Percentiles rank a stretch among this genome's conserved stretches.
Conservation (phyloP, 1,140 invertebrate genomes). For the Aphaenogaster floridana region DNA sequence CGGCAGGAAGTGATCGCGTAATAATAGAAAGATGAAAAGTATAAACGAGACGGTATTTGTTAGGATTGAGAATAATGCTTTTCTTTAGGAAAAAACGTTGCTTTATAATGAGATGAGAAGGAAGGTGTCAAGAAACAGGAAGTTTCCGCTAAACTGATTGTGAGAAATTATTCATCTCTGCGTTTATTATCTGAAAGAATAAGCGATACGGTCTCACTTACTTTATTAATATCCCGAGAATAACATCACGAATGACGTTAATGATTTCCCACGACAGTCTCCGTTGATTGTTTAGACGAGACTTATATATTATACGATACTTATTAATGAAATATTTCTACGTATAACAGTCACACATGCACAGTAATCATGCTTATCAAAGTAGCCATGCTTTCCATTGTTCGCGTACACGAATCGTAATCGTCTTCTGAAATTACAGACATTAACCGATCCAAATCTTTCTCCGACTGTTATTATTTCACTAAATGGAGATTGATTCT, state of each 20-base stretch:
- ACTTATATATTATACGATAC: not conserved
- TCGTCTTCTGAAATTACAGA: conserved; percentile 34
- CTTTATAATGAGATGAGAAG: not conserved
- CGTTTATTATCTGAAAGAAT: not conserved
- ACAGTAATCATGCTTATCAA: conserved; percentile 32
- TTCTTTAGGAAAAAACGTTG: not conserved
- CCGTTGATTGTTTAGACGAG: not conserved
- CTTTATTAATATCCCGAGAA: not conserved
- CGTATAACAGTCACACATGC: conserved; percentile 45
- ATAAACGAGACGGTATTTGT: conserved; percentile 16
- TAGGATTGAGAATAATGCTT: not conserved
- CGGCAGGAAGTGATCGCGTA: conserved; percentile 5
- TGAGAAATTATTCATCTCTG: conserved; percentile 10
- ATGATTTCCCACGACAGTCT: not conserved
- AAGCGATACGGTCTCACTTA: conserved; percentile 1
- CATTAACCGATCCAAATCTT: conserved; percentile 20
- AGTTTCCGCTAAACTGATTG: not conserved
- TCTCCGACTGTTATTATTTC: not conserved
- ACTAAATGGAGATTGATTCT: conserved; percentile 50
- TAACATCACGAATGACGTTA: not conserved
- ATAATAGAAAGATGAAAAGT: conserved; percentile 16
- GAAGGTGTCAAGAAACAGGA: not conserved
- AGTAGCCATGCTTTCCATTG: conserved; percentile 31
- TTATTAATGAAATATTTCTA: not conserved
- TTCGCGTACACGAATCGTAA: conserved; percentile 25